Evolutionary conservation across 2,888 invertebrate species (phyloP).

Genomic region (Sinotaia quadrata): DNA sequence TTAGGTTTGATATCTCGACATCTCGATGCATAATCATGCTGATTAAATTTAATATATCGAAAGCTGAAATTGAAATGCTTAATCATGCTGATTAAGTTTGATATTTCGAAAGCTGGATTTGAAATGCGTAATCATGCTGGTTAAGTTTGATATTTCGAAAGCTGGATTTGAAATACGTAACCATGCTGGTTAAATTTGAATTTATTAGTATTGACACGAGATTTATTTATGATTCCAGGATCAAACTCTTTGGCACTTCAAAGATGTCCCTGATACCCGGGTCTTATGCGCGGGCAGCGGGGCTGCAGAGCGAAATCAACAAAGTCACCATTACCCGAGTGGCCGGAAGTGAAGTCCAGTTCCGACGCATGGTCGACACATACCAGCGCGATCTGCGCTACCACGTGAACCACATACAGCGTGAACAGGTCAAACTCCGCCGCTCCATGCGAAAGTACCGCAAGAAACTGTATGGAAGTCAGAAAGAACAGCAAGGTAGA

Average conservation of each 20-base stretch:
- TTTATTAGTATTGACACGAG: too few relatives aligned
- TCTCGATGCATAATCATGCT: too few relatives aligned
- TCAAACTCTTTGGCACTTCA: neutral
- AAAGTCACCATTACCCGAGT: constrained; percentile 55
- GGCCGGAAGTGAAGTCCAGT: constrained; percentile 55
- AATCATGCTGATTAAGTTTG: too few relatives aligned
- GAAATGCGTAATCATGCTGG: too few relatives aligned
- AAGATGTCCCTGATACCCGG: constrained; percentile 49
- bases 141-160: too few relatives aligned
- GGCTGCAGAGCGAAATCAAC: constrained; percentile 57
- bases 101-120: too few relatives aligned
- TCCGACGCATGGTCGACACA: constrained; percentile 51
- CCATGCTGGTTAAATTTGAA: too few relatives aligned
- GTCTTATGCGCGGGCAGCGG: constrained; percentile 54
- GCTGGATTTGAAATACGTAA: too few relatives aligned
- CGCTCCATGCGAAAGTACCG: constrained; percentile 44
- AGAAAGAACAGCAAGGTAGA: constrained; percentile 39
- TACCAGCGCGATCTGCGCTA: constrained; percentile 50
- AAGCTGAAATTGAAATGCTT: too few relatives aligned
- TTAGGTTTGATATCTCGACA: too few relatives aligned
- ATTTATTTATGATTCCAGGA: too few relatives aligned
- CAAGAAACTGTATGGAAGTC: constrained; percentile 44
- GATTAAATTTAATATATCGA: too few relatives aligned
- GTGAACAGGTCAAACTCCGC: constrained; percentile 48
- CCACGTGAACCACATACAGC: constrained; percentile 46